phyloP scores from a whole-genome alignment of 2,113 vertebrate species.

The Elephas maximus region DNA sequence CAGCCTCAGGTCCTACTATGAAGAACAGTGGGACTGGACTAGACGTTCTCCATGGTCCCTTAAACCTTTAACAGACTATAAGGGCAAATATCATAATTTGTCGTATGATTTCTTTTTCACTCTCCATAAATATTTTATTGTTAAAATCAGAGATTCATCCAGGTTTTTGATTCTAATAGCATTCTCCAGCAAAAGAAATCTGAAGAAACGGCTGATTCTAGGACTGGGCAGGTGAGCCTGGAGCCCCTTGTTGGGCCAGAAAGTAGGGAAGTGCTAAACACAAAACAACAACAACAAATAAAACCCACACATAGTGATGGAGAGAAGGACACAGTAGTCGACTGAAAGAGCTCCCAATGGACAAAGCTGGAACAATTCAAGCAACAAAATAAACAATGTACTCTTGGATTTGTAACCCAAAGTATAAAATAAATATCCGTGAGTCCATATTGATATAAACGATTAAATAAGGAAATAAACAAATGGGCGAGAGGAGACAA shows the following conservation, averaged over 20 bases:
- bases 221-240: neutral
- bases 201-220: neutral
- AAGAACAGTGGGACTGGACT: too few relatives aligned
- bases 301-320: accelerated
- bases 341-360: neutral
- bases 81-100: neutral
- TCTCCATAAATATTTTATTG: neutral
- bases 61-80: neutral
- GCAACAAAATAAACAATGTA: too few relatives aligned
- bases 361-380: too few relatives aligned
- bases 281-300: neutral
- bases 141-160: neutral
- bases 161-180: neutral
- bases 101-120: neutral
- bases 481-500: too few relatives aligned
- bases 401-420: neutral
- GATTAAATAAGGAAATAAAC: too few relatives aligned
- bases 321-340: neutral
- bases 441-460: neutral
- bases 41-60: neutral
- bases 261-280: neutral
- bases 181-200: neutral
- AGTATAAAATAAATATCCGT: neutral
- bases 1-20: neutral
- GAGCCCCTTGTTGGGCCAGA: neutral